Base-by-base conservation (phyloP, 2,888 invertebrate genomes). In the Rhabditoides inermis region DNA sequence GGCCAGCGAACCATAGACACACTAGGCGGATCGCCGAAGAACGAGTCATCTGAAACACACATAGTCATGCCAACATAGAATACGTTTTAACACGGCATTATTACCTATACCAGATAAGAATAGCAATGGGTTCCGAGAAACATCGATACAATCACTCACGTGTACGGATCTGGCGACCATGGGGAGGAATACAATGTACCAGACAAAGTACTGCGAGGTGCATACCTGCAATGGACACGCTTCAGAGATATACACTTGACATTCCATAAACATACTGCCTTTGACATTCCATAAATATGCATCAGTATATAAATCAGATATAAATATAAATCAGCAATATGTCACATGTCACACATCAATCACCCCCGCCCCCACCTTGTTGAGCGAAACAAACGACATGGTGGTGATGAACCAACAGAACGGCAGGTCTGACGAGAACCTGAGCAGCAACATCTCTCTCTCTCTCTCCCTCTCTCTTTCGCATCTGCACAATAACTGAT, bases 171-270 rank as follows among this genome's bases (percentile, higher is more conserved):
- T 52, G 41, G 56, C 64, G 25, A 87, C 84, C 23, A 90, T 73
- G 0, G 98, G 95, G 20, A 95, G 78, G 6, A 95, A 77, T 1
- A 88, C 86, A 54, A 95, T 78, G 75, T 90, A 91, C 98, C 98
- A 98, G 45, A 95, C 83, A 69, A 92, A 92, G 77, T 94, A 94
- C 76, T 77, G 98, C 4, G 94, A 91, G 0, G 98, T 98, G 76
- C 91, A 84, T 0, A 98, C 95, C 56, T 56, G 28, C 23, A 49
- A 45, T 3, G n/a, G 5, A 18, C 15, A 10, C 3, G 39, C 10
- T 15, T n/a, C 6, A n/a, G 18, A 20, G 18, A 39, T n/a, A n/a
- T n/a, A n/a, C n/a, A n/a, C n/a, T n/a, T n/a, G n/a, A n/a, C n/a
- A n/a, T n/a, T n/a, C n/a, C n/a, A n/a, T n/a, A n/a, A n/a, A n/a